Evolutionary conservation across 2,888 invertebrate species (phyloP), one percentile per base, ranked within the genome.

Genomic region (Lypha dubia): DNA sequence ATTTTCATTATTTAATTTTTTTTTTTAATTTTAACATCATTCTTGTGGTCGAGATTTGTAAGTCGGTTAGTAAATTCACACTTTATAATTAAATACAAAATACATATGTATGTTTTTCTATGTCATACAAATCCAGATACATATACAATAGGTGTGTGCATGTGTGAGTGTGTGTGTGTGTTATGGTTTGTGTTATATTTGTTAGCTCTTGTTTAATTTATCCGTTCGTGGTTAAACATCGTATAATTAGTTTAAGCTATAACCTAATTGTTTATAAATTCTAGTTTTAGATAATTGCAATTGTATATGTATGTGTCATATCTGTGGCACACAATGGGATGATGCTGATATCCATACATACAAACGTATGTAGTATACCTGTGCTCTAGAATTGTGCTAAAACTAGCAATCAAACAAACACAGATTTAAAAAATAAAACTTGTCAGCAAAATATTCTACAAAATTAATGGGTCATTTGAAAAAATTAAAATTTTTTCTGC

Each of bases 211-310:
- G 74, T 80, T 79, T 74, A 68, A 60, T 76, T 75, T 76, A 60
- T 79, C 67, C 70, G 79, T 83, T 79, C 67, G 65, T 83, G 75
- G 75, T 77, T 89, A 88, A 87, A 86, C 86, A 87, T 87, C 88
- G 87, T 87, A 87, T 90, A 89, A 89, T 89, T 90, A 90, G 90
- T 89, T 89, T 87, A 90, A 89, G 88, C 86, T 81, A 83, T 81
- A 85, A 87, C 86, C 86, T 81, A 80, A 84, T 80, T 84, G 68
- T 77, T 80, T 73, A 74, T 73, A 68, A 68, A 77, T 81, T 70
- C 81, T 63, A 81, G 75, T 75, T 75, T 75, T 46, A 75, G 62
- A 70, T 81, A 68, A 81, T 62, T 75, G 56, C 63, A 71, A 53
- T 71, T 79, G 70, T 79, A 38, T 44, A 65, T 51, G 41, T n/a